phyloP scores from a whole-genome alignment of 1,140 invertebrate genomes.

The Semibalanus balanoides region DNA sequence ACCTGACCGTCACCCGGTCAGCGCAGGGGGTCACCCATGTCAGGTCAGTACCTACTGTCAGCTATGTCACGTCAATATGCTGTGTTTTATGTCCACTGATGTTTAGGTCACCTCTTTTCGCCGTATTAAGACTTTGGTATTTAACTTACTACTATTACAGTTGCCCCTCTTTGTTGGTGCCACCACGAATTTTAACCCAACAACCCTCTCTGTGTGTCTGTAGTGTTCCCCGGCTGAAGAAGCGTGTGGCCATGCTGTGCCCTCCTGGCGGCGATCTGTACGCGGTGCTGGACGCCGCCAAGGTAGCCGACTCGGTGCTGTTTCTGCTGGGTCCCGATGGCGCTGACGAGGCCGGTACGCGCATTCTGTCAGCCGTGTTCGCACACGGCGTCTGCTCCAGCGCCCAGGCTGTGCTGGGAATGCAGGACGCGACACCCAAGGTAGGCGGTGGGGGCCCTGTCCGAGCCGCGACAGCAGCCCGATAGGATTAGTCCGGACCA shows the following conservation, averaged over 20 bases:
- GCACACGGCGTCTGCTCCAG: background rate
- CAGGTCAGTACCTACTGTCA: too few relatives aligned
- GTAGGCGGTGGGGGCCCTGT: background rate
- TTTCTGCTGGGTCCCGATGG: background rate
- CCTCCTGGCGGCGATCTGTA: background rate
- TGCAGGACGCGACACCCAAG: background rate
- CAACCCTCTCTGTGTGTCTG: background rate
- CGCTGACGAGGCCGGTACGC: background rate
- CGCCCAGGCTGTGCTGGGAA: background rate
- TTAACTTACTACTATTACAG: too few relatives aligned
- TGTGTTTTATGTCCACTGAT: too few relatives aligned
- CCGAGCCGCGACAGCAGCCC: too few relatives aligned
- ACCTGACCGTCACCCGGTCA: background rate
- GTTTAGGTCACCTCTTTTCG: too few relatives aligned
- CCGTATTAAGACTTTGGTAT: too few relatives aligned
- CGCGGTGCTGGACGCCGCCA: background rate
- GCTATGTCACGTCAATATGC: too few relatives aligned
- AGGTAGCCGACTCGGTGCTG: background rate
- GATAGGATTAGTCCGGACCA: too few relatives aligned
- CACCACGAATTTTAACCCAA: too few relatives aligned
- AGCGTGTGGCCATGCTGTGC: background rate
- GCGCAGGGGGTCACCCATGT: background rate
- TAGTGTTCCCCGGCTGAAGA: background rate
- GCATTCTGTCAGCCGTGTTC: background rate
- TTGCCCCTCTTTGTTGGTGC: too few relatives aligned